Evolutionary conservation across 2,888 invertebrate genomes (phyloP).

Genomic region (Erynnis tages): DNA sequence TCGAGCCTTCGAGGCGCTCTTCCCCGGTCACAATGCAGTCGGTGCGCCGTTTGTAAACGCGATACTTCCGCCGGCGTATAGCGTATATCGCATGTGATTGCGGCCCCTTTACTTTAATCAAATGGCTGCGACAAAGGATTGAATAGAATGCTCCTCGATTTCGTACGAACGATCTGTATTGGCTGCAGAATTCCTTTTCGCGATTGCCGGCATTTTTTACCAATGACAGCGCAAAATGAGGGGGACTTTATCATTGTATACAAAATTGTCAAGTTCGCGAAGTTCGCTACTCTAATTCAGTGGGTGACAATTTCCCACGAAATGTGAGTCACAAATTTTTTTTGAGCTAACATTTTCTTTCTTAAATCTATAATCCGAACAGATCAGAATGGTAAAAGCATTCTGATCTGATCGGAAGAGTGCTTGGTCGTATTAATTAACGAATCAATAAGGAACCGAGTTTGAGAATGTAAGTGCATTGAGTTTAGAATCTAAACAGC

Average conservation of each 20-base stretch:
- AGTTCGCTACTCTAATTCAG: conserved; percentile 19
- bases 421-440: conserved; percentile 9
- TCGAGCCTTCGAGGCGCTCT: conserved; percentile 31
- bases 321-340: too few species aligned
- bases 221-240: conserved; percentile 45
- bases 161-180: conserved; percentile 72
- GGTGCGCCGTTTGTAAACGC: conserved; percentile 77
- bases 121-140: conserved; percentile 79
- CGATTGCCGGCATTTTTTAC: conserved; percentile 65
- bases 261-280: conserved; percentile 33
- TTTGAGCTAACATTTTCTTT: too few species aligned
- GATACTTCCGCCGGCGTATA: conserved; percentile 77
- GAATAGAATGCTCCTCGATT: conserved; percentile 73
- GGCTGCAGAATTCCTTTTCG: conserved; percentile 65
- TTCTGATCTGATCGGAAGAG: too few species aligned
- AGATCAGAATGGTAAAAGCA: too few species aligned
- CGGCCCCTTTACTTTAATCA: conserved; percentile 78
- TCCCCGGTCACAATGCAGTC: conserved; percentile 61
- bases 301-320: conserved; percentile 18
- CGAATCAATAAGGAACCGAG: not conserved
- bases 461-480: conserved; percentile 22
- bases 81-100: conserved; percentile 70
- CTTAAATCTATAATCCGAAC: too few species aligned
- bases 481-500: conserved; percentile 15
- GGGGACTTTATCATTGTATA: conserved; percentile 43